Percentiles rank a stretch among this genome's conserved stretches.
Evolutionary conservation across 2,888 invertebrate species (phyloP).

Genomic region (Drosophila gaucha): DNA sequence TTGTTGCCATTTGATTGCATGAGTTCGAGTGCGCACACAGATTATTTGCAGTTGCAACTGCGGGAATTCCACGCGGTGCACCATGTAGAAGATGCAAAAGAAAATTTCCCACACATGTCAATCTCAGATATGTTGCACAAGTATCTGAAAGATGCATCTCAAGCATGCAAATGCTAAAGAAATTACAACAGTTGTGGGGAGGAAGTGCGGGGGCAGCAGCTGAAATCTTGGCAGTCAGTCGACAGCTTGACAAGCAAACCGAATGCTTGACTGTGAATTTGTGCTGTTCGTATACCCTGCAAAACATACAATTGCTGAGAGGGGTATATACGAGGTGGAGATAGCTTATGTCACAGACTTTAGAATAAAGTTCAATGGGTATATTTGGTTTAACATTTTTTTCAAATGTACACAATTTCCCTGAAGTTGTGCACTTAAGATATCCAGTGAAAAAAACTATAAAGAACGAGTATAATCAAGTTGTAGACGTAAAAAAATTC

Average conservation of each 20-base stretch:
- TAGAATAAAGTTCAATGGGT: no score
- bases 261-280: conserved; percentile 8
- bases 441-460: neutral
- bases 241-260: conserved; percentile 50
- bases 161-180: conserved; percentile 48
- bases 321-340: neutral
- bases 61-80: conserved; percentile 34
- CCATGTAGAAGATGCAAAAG: conserved; percentile 33
- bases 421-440: no score
- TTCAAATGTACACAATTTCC: no score
- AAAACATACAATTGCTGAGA: neutral
- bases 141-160: conserved; percentile 58
- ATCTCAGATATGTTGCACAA: conserved; percentile 64
- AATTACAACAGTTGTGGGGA: conserved; percentile 31
- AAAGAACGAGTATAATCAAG: neutral
- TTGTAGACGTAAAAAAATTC: neutral
- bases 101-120: conserved; percentile 75
- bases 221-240: conserved; percentile 25
- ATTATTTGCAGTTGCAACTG: conserved; percentile 36
- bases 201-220: neutral
- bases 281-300: conserved; percentile 33
- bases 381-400: no score
- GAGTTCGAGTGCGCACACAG: conserved; percentile 32
- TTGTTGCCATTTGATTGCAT: conserved; percentile 43
- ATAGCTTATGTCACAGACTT: neutral